phyloP scores from a whole-genome alignment of 2,113 vertebrate species.

The Rostratula benghalensis region DNA sequence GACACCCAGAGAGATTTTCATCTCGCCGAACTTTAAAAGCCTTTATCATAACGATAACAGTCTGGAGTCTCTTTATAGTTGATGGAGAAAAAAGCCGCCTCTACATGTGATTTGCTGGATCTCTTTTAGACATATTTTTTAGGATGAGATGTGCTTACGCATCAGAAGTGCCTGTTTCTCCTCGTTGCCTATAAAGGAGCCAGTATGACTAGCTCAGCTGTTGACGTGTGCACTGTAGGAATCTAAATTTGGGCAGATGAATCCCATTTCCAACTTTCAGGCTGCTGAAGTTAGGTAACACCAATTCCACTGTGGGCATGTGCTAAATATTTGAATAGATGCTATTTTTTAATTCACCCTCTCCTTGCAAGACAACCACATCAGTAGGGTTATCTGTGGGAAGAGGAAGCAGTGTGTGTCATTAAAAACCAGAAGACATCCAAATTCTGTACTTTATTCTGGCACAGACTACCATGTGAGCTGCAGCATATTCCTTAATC shows the following conservation, averaged over 20 bases:
- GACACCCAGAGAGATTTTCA: neutral
- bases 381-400: slow-evolving; percentile 49
- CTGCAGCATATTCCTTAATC: slow-evolving; percentile 22
- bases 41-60: neutral
- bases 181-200: slow-evolving; percentile 58
- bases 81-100: neutral
- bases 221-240: slow-evolving; percentile 56
- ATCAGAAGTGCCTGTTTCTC: slow-evolving; percentile 56
- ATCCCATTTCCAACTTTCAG: slow-evolving; percentile 51
- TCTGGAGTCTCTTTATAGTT: neutral
- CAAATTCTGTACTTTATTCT: slow-evolving; percentile 23
- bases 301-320: slow-evolving; percentile 51
- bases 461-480: slow-evolving; percentile 23
- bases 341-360: slow-evolving; percentile 58
- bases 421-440: slow-evolving; percentile 53
- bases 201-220: slow-evolving; percentile 57
- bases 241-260: slow-evolving; percentile 65
- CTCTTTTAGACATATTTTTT: slow-evolving; percentile 30
- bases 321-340: slow-evolving; percentile 61
- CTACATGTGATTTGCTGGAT: neutral
- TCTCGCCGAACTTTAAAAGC: neutral
- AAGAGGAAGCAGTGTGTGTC: slow-evolving; percentile 54
- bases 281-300: slow-evolving; percentile 62
- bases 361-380: slow-evolving; percentile 49
- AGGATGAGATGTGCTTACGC: slow-evolving; percentile 60